Base-by-base conservation (phyloP, 2,113 vertebrate species). In the Gasterosteus aculeatus region DNA sequence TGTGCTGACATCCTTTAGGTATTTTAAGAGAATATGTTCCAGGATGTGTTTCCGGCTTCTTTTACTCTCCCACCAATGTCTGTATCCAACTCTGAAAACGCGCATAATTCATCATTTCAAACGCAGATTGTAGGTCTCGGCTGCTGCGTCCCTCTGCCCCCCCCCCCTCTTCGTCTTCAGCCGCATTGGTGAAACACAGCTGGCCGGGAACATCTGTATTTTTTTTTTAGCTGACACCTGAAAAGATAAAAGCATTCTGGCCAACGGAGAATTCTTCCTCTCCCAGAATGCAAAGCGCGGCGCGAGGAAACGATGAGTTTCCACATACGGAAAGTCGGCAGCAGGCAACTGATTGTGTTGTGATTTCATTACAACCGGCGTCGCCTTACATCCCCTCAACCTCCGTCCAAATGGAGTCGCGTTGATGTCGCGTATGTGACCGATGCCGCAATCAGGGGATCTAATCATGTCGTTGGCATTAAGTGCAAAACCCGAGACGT, bases 401-500 rank as follows among this genome's bases (percentile, higher is more conserved):
- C 49, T 49, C 60, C 3, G 41, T 49, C 19, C 19, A 29, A 51
- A 60, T 10, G 22, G 2, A 31, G 63, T 33, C 51, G n/a, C 33
- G n/a, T n/a, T n/a, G n/a, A n/a, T 18, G 15, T 51, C 42, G 22
- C 3, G 31, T 22, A 39, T 46, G 22, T 51, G 22, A 29, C 33
- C 72, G 56, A 72, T 80, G 77, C 85, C 68, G 83, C 86, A 84
- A 84, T 86, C 75, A 85, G 57, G 84, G 81, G 78, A 84, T 84
- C 82, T 85, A 85, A 88, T 78, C 59, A 31, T 90, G 83, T 64
- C 47, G 44, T 60, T 80, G 69, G 77, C 69, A 67, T 77, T 92
- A 90, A 93, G 82, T 90, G 88, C 81, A 75, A 77, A 84, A 73
- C 1, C 71, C 16, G 69, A 89, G 33, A 84, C 9, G 57, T 72